phyloP scores from a whole-genome alignment of 2,113 vertebrate species.

The Ursus arctos region DNA sequence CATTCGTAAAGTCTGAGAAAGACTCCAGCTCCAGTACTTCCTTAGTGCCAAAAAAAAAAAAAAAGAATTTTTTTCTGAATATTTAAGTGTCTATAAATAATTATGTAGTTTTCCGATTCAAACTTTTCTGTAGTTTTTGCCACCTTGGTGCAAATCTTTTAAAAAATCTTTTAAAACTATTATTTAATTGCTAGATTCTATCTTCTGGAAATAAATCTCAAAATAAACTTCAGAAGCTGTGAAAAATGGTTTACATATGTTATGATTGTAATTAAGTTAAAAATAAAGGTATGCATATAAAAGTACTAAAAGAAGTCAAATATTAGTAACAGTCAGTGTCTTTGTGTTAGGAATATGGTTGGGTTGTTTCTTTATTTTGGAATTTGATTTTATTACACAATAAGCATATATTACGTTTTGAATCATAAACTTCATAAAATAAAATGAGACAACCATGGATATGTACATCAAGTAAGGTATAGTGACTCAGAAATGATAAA shows the following conservation, averaged over 20 bases:
- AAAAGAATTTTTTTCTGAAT: not conserved
- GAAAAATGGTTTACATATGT: not conserved
- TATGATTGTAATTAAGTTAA: not conserved
- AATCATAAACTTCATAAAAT: constrained; percentile 28
- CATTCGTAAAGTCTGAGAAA: not conserved
- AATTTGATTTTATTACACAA: not conserved
- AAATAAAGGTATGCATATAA: constrained; percentile 18
- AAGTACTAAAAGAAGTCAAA: not conserved
- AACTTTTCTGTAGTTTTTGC: not conserved
- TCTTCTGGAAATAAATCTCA: not conserved
- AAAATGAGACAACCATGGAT: not conserved
- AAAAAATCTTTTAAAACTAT: not conserved
- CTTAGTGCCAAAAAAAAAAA: not conserved
- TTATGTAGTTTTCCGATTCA: not conserved
- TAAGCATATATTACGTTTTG: not conserved
- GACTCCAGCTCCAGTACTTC: not conserved
- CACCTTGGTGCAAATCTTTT: not conserved
- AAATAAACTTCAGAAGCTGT: not conserved
- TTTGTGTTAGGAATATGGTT: not conserved
- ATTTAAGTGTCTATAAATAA: not conserved
- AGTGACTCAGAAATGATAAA: constrained; percentile 40
- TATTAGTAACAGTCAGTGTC: not conserved
- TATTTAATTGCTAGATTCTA: not conserved
- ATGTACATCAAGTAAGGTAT: not conserved
- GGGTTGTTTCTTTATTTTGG: not conserved